Base-by-base conservation (phyloP, 2,888 invertebrate species). In the Lithophane ornitopus region DNA sequence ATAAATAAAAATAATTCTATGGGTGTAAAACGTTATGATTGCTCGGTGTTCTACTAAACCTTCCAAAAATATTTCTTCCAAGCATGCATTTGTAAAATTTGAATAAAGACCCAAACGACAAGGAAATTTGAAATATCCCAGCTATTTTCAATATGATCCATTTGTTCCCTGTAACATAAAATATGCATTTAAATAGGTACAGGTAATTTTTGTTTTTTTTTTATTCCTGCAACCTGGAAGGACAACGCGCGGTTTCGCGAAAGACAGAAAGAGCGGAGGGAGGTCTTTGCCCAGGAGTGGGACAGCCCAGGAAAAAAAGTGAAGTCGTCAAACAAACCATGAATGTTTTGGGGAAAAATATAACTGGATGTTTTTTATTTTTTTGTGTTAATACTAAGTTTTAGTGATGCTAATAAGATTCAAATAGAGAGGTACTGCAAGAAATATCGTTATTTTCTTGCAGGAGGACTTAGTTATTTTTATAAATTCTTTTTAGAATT, bases 51-150 rank as follows among this genome's bases (percentile, higher is more conserved):
- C 8, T 63, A 56, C 59, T 39, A 4, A 19, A 78, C 77, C 77
- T 81, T 78, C 77, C 77, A 78, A 59, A 78, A 78, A 34, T 65
- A 58, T 58, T 44, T 81, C 26, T 73, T 78, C 74, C 63, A 63
- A 39, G 34, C 77, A 34, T 78, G 49, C 16, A 28, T 41, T 78
- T 81, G 77, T 49, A 78, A 26, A 34, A 81, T 19, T 81, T 78
- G 77, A 39, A 78, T 52, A 14, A 65, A 81, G 0, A 49, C 14
- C 77, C 77, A 78, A 16, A 81, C 22, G 11, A 81, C 0, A 11
- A 78, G 74, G 26, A 81, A 78, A 16, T 44, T n/a, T 14, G 81
- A 58, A 19, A 81, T 63, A 2, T 78, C 44, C 81, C 81, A 78
- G 49, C 63, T 58, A 6, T 65, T 52, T 4, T 49, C 11, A 14